Conservation (phyloP, 1,140 invertebrate genomes). For the Drosophila pallidifrons region DNA sequence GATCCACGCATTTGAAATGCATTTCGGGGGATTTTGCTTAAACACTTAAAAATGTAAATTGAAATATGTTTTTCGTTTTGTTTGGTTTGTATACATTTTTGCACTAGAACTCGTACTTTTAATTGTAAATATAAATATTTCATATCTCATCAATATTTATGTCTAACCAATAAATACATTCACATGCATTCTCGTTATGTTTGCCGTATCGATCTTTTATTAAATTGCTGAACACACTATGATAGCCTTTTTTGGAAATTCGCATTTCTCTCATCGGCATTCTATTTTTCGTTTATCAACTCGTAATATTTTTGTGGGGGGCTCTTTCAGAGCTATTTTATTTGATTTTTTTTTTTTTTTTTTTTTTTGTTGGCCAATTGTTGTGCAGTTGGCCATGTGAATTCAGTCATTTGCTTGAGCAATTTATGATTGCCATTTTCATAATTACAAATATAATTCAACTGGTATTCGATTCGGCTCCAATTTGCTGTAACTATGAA, state of each 20-base stretch:
- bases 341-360: conserved; percentile 30
- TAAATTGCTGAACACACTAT: conserved; percentile 48
- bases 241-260: conserved; percentile 37
- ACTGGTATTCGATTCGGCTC: conserved; percentile 1
- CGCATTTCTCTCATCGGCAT: conserved; percentile 1
- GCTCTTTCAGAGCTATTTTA: conserved; percentile 38
- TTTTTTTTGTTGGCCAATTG: conserved; percentile 9
- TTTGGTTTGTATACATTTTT: conserved; percentile 39
- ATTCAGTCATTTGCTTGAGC: conserved; percentile 37
- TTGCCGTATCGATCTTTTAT: conserved; percentile 23
- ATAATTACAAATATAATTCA: conserved; percentile 18
- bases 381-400: conserved; percentile 47
- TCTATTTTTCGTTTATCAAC: not conserved
- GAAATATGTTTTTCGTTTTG: conserved; percentile 41
- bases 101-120: conserved; percentile 42
- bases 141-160: conserved; percentile 70
- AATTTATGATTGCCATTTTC: conserved; percentile 15
- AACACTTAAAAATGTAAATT: conserved; percentile 78
- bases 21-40: conserved; percentile 73
- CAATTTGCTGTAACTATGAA: conserved; percentile 17
- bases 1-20: conserved; percentile 72
- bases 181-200: conserved; percentile 4
- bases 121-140: conserved; percentile 56
- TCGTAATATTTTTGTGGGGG: not conserved
- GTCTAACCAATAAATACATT: conserved; percentile 61